phyloP scores from a whole-genome alignment of 37 sponge, comb jelly and placozoan species.

The Aplysina aerophoba region DNA sequence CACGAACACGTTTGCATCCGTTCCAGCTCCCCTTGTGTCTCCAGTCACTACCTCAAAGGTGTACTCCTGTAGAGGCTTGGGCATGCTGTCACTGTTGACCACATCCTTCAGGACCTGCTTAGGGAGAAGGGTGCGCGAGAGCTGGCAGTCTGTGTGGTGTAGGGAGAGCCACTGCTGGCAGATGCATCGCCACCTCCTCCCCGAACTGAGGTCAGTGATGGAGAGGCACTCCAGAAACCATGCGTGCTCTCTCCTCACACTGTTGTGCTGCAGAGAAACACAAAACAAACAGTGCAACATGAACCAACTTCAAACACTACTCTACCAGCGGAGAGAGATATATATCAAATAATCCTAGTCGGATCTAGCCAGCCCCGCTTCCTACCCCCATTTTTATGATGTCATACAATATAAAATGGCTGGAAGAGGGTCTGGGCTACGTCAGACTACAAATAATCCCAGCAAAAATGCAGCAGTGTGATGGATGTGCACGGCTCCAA shows the following conservation, averaged over 20 bases:
- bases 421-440: no score
- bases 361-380: no score
- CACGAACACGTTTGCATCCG: conserved; percentile 83
- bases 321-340: no score
- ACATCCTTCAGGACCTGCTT: conserved; percentile 16
- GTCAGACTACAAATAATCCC: no score
- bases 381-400: no score
- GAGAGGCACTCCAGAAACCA: conserved; percentile 75
- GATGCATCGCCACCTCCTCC: conserved; percentile 65
- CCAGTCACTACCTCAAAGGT: conserved; percentile 62
- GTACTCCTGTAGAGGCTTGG: conserved; percentile 19
- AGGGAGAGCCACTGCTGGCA: conserved; percentile 87
- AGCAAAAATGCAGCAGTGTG: no score
- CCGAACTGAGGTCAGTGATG: conserved; percentile 38
- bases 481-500: no score
- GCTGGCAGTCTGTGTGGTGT: conserved; percentile 69
- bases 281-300: background rate
- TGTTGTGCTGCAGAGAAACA: conserved; percentile 57
- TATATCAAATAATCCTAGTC: no score
- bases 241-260: conserved; percentile 55
- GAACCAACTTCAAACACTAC: background rate
- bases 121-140: conserved; percentile 23
- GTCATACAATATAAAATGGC: no score
- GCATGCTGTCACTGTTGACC: background rate
- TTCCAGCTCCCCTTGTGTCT: conserved; percentile 78